Evolutionary conservation across 2,113 vertebrate species (phyloP).

Genomic region (Chamaetylas fuelleborni): DNA sequence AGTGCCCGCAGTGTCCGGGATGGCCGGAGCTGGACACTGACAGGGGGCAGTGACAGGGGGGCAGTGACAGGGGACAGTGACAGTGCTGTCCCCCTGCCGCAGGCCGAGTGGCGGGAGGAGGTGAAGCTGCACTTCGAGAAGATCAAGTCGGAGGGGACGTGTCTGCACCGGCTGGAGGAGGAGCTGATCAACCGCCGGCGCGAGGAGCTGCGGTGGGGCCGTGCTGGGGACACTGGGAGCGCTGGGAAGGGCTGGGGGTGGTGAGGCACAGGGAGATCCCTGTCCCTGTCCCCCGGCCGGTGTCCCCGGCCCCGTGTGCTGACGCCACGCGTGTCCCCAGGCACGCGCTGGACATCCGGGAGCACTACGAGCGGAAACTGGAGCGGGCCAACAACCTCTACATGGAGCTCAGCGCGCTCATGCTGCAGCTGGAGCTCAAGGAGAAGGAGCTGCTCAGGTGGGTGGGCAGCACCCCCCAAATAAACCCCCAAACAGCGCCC

Average conservation of each 20-base stretch:
- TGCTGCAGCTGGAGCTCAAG: constrained; percentile 96
- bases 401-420: constrained; percentile 96
- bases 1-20: not conserved
- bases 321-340: constrained; percentile 40
- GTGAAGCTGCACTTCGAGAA: constrained; percentile 96
- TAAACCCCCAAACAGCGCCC: not conserved
- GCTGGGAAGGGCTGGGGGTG: not conserved
- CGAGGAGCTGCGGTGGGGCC: constrained; percentile 89
- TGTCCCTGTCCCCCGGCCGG: too few species aligned
- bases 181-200: constrained; percentile 91
- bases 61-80: not conserved
- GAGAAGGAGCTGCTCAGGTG: constrained; percentile 93
- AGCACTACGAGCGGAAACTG: constrained; percentile 95
- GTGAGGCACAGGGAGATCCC: not conserved
- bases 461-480: not conserved
- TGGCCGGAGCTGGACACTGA: not conserved
- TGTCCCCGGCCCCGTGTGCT: too few species aligned
- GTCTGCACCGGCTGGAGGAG: constrained; percentile 92
- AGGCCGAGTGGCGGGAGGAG: constrained; percentile 96
- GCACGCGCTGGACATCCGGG: constrained; percentile 93
- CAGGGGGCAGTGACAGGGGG: too few species aligned
- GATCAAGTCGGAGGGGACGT: constrained; percentile 96
- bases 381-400: constrained; percentile 96
- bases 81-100: not conserved
- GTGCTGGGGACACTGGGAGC: not conserved